Evolutionary conservation across 2,113 vertebrate species (phyloP).

Genomic region (Prinia subflava): DNA sequence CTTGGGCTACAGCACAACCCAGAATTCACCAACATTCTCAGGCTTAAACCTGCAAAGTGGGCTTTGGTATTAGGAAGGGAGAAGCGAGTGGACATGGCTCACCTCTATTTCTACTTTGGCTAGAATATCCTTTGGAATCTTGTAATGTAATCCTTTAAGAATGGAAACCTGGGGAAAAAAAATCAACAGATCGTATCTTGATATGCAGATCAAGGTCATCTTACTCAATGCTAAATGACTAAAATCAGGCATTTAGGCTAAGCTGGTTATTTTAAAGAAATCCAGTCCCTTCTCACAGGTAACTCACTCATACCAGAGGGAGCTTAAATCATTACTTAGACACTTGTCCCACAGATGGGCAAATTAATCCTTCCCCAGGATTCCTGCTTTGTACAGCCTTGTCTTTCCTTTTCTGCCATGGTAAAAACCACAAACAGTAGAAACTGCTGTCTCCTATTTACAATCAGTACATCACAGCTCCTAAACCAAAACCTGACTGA

Average conservation of each 20-base stretch:
- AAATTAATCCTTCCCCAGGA: neutral
- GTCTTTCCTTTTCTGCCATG: neutral
- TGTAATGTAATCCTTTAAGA: neutral
- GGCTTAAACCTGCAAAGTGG: neutral
- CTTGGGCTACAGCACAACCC: neutral
- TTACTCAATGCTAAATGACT: neutral
- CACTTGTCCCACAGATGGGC: neutral
- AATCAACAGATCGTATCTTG: neutral
- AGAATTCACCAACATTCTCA: neutral
- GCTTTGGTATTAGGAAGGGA: neutral
- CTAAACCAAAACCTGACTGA: neutral
- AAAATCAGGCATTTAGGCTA: neutral
- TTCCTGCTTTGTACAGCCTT: neutral
- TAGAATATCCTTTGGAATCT: neutral
- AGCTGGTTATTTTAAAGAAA: neutral
- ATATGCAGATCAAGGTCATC: neutral
- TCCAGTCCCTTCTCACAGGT: neutral
- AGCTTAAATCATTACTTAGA: neutral
- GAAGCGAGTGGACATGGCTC: accelerated
- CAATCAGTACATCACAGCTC: neutral
- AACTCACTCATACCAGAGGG: neutral
- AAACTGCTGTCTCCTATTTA: neutral
- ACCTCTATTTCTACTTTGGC: neutral
- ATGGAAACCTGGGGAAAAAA: neutral
- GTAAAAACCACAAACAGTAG: neutral